phyloP scores from a whole-genome alignment of 2,797 vertebrate genomes.

The Acrossocheilus fasciatus region DNA sequence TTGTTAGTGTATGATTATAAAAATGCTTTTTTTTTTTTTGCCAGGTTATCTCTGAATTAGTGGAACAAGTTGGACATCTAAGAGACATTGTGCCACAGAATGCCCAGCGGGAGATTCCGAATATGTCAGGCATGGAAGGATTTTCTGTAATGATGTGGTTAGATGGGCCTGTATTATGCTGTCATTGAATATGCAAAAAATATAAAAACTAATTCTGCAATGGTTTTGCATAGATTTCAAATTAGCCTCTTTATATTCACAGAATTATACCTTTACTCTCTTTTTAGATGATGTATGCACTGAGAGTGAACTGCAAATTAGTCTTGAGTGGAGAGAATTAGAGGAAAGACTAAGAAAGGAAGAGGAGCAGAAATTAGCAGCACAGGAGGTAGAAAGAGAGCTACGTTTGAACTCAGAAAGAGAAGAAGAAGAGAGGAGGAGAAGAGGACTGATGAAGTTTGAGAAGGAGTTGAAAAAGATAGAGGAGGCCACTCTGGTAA shows the following conservation, averaged over 20 bases:
- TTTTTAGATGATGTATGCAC: slow-evolving; percentile 65
- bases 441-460: slow-evolving; percentile 75
- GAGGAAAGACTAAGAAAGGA: slow-evolving; percentile 72
- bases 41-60: slow-evolving; percentile 78
- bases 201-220: neutral
- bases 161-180: neutral
- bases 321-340: slow-evolving; percentile 71
- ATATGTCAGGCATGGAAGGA: slow-evolving; percentile 51
- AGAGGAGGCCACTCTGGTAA: slow-evolving; percentile 68
- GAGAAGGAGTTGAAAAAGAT: slow-evolving; percentile 79
- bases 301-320: slow-evolving; percentile 74
- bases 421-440: slow-evolving; percentile 73
- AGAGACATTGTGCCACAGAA: neutral
- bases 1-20: neutral
- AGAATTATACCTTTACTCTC: neutral
- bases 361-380: slow-evolving; percentile 68
- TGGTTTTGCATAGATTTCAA: neutral
- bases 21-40: slow-evolving; percentile 28
- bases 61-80: slow-evolving; percentile 49
- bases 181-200: neutral
- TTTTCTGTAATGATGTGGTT: slow-evolving; percentile 1
- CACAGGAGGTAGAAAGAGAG: slow-evolving; percentile 69
- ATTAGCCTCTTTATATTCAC: neutral
- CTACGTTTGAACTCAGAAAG: slow-evolving; percentile 68
- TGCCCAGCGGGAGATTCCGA: neutral